Conservation (phyloP, 2,888 invertebrate genomes). For the Tetragonisca angustula region DNA sequence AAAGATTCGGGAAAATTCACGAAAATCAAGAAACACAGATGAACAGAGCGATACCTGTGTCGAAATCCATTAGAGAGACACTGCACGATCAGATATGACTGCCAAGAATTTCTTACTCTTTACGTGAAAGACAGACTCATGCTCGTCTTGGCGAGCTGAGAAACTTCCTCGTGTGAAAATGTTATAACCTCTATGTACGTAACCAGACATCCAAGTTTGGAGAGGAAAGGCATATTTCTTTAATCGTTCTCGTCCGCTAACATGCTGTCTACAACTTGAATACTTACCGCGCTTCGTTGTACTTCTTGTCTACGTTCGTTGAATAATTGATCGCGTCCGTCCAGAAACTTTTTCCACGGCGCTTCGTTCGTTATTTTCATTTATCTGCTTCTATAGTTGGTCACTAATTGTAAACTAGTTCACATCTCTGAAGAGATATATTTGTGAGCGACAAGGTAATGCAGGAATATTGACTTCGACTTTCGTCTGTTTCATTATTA, state of each 20-base stretch:
- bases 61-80: slow-evolving; percentile 21
- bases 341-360: not conserved
- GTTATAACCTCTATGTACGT: not conserved
- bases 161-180: not conserved
- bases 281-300: not conserved
- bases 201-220: not conserved
- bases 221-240: not conserved
- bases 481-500: too few relatives aligned
- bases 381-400: not conserved
- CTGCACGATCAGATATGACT: slow-evolving; percentile 6
- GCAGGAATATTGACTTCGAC: too few relatives aligned
- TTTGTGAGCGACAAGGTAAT: too few relatives aligned
- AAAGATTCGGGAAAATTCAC: not conserved
- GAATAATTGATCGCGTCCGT: slow-evolving; percentile 14
- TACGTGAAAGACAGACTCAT: slow-evolving; percentile 9
- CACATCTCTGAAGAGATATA: not conserved
- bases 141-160: slow-evolving; percentile 12
- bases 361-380: not conserved
- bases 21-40: not conserved
- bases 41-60: slow-evolving; percentile 18
- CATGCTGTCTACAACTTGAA: not conserved
- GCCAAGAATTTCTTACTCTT: slow-evolving; percentile 7
- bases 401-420: not conserved
- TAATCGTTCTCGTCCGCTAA: not conserved
- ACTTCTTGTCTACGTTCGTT: not conserved